These are phyloP conservation scores for Rhynchophorus ferrugineus DNA, from an alignment of 1,140 invertebrate species.

Conservation along the genomic window DNA sequence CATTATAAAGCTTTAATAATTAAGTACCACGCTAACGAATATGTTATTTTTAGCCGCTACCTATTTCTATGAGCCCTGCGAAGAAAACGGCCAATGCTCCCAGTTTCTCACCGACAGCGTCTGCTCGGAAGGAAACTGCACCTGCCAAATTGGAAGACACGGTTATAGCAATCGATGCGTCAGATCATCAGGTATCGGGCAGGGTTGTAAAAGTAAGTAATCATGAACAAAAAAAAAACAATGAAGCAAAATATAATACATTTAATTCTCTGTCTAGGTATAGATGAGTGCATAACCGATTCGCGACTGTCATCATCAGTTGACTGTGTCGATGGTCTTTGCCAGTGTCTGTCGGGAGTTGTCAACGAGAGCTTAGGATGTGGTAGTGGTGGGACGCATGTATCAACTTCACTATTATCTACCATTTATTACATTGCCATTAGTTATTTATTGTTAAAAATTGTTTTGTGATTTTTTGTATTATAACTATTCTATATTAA, in stretches of 20 bases:
- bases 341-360: slow-evolving; percentile 16
- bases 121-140: slow-evolving; percentile 20
- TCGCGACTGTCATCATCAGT: background rate
- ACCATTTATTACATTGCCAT: too few species aligned
- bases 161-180: slow-evolving; percentile 16
- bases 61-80: slow-evolving; percentile 22
- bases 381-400: too few species aligned
- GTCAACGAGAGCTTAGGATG: slow-evolving; percentile 4
- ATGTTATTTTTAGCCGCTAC: slow-evolving; percentile 28
- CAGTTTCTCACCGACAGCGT: slow-evolving; percentile 21
- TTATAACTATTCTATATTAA: too few species aligned
- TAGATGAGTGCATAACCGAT: slow-evolving; percentile 17
- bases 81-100: slow-evolving; percentile 26
- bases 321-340: slow-evolving; percentile 18
- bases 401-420: too few species aligned
- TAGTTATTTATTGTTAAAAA: too few species aligned
- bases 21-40: too few species aligned
- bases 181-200: slow-evolving; percentile 8
- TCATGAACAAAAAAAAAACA: background rate
- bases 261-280: slow-evolving; percentile 2
- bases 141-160: slow-evolving; percentile 20
- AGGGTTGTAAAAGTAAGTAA: slow-evolving; percentile 13
- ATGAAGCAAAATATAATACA: background rate
- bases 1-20: too few species aligned
- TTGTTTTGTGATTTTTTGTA: too few species aligned